Percentiles rank a stretch among this genome's conserved stretches.
Evolutionary conservation across 2,113 vertebrate genomes (phyloP).

Genomic region (Forbesichthys agassizii): DNA sequence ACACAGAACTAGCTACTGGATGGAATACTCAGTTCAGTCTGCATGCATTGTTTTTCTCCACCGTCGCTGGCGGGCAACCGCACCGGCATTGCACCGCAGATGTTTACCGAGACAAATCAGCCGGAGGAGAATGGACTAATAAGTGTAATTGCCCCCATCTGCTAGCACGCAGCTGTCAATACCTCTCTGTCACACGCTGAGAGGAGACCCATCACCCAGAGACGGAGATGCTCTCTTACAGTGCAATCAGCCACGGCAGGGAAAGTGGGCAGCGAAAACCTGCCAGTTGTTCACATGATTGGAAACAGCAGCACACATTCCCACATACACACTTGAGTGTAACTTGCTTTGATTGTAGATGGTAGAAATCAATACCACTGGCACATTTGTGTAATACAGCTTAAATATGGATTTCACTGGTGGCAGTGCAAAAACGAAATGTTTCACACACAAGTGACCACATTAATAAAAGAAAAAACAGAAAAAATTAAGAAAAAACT

Average conservation of each 20-base stretch:
- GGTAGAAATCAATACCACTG: no score
- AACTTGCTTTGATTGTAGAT: no score
- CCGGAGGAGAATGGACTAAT: conserved; percentile 59
- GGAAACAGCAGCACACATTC: neutral
- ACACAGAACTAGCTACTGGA: neutral
- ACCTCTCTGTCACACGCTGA: conserved; percentile 49
- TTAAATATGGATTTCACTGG: neutral
- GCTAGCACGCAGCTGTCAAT: conserved; percentile 68
- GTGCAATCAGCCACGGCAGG: conserved; percentile 14
- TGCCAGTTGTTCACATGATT: conserved; percentile 20
- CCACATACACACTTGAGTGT: neutral
- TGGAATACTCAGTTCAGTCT: neutral
- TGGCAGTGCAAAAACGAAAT: conserved; percentile 1
- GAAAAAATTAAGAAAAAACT: conserved; percentile 5
- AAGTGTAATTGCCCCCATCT: conserved; percentile 69
- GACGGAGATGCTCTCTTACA: conserved; percentile 41
- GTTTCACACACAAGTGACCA: neutral
- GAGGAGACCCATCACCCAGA: conserved; percentile 49
- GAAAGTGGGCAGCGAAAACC: neutral
- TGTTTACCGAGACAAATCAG: conserved; percentile 62
- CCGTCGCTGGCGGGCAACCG: conserved; percentile 25
- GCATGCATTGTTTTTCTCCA: conserved; percentile 21
- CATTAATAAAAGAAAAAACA: no score
- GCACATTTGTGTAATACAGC: neutral
- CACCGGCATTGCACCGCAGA: conserved; percentile 38